These are phyloP conservation scores for Orycteropus afer DNA, from an alignment of 2,113 vertebrate species.

Conservation along the genomic window DNA sequence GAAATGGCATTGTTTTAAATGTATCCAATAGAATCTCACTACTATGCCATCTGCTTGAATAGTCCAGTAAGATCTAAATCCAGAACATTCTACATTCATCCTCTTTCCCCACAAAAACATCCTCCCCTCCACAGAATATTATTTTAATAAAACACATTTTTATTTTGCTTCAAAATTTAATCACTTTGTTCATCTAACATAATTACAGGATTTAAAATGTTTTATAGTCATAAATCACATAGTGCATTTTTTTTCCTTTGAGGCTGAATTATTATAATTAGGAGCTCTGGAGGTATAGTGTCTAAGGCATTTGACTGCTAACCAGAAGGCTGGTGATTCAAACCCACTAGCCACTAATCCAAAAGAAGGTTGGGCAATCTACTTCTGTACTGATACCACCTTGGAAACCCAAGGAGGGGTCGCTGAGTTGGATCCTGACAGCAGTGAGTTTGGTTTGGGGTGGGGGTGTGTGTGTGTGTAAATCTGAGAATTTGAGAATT, in stretches of 20 bases:
- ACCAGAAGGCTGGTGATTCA: too few species aligned
- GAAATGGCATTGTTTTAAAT: not conserved
- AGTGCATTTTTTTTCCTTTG: not conserved
- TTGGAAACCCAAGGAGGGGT: too few species aligned
- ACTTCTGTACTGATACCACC: too few species aligned
- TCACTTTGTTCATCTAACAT: not conserved
- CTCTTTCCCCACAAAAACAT: not conserved
- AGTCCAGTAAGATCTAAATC: not conserved
- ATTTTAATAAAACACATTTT: not conserved
- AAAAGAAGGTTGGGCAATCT: too few species aligned
- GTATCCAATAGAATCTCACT: not conserved
- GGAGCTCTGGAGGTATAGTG: too few species aligned
- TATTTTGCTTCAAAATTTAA: not conserved
- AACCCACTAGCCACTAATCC: too few species aligned
- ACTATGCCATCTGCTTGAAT: not conserved
- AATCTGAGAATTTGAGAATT: not conserved
- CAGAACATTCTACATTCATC: not conserved
- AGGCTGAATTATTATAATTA: not conserved
- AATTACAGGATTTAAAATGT: not conserved
- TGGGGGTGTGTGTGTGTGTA: too few species aligned
- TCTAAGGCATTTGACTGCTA: not conserved
- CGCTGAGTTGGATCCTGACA: too few species aligned
- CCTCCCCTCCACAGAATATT: too few species aligned
- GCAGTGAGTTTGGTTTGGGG: too few species aligned
- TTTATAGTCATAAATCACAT: not conserved